Evolutionary conservation across 2,888 invertebrate genomes (phyloP).

Genomic region (Phyto melanocephala): DNA sequence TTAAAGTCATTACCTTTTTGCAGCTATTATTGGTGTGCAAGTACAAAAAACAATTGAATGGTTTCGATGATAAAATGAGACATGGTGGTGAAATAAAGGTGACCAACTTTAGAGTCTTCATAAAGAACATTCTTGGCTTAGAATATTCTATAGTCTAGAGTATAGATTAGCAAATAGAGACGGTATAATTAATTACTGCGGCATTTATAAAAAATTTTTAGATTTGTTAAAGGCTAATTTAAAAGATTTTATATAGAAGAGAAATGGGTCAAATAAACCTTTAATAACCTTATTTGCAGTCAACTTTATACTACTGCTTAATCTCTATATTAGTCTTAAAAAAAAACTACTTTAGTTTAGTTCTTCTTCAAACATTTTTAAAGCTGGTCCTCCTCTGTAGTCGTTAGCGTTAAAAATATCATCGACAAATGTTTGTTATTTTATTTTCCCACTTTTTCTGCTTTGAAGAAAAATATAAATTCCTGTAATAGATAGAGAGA

Average conservation of each 20-base stretch:
- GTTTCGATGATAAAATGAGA: slow-evolving; percentile 11
- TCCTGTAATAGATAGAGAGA: slow-evolving; percentile 27
- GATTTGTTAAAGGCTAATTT: too few relatives aligned
- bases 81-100: neutral
- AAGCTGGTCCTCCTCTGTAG: neutral
- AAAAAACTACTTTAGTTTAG: too few relatives aligned
- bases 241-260: too few relatives aligned
- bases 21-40: neutral
- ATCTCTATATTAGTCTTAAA: too few relatives aligned
- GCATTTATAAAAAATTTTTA: too few relatives aligned
- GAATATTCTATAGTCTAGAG: neutral
- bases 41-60: slow-evolving; percentile 31
- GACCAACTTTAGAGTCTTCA: slow-evolving; percentile 14
- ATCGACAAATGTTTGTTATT: slow-evolving; percentile 20
- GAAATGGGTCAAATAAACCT: too few relatives aligned
- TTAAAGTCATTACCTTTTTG: slow-evolving; percentile 50
- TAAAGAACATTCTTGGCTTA: neutral
- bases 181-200: too few relatives aligned
- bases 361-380: too few relatives aligned
- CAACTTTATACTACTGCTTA: too few relatives aligned
- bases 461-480: slow-evolving; percentile 11
- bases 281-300: too few relatives aligned
- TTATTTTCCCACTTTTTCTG: neutral
- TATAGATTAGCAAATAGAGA: neutral
- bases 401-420: slow-evolving; percentile 16